These are phyloP conservation scores for Drosophila sturtevanti DNA, from an alignment of 1,140 invertebrate genomes.

Conservation along the genomic window DNA sequence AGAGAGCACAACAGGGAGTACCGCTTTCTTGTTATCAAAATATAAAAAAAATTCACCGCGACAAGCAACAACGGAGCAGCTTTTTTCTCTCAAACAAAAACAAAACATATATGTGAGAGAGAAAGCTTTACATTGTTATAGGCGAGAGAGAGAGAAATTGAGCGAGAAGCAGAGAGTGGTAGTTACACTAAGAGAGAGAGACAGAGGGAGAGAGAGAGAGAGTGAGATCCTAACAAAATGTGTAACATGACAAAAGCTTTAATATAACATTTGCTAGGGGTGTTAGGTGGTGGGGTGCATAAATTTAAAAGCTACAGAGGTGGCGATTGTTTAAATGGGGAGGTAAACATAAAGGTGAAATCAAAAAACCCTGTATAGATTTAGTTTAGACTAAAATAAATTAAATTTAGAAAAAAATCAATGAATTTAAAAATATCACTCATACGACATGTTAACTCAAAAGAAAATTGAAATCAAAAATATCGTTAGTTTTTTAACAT, in stretches of 20 bases:
- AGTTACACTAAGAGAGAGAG: not conserved
- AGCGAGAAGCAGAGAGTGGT: not conserved
- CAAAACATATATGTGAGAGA: conserved; percentile 42
- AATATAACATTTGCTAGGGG: conserved; percentile 53
- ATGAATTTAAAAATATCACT: not conserved
- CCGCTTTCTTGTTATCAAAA: conserved; percentile 62
- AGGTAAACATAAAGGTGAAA: not conserved
- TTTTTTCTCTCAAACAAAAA: conserved; percentile 68
- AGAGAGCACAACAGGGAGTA: not conserved
- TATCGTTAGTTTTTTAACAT: too few relatives aligned
- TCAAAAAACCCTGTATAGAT: too few relatives aligned
- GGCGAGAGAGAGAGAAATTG: conserved; percentile 15
- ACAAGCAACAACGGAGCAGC: conserved; percentile 10
- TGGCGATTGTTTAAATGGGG: not conserved
- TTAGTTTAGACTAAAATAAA: too few relatives aligned
- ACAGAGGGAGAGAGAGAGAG: conserved; percentile 17
- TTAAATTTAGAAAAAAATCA: too few relatives aligned
- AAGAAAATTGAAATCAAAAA: too few relatives aligned
- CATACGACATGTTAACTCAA: not conserved
- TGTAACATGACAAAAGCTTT: conserved; percentile 54
- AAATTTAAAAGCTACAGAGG: conserved; percentile 44
- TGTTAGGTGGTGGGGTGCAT: conserved; percentile 23
- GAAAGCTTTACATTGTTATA: conserved; percentile 33
- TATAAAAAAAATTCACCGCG: conserved; percentile 48
- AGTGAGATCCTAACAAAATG: conserved; percentile 26